Base-by-base conservation (phyloP, 2,888 invertebrate genomes). In the Reticulitermes lucifugus region DNA sequence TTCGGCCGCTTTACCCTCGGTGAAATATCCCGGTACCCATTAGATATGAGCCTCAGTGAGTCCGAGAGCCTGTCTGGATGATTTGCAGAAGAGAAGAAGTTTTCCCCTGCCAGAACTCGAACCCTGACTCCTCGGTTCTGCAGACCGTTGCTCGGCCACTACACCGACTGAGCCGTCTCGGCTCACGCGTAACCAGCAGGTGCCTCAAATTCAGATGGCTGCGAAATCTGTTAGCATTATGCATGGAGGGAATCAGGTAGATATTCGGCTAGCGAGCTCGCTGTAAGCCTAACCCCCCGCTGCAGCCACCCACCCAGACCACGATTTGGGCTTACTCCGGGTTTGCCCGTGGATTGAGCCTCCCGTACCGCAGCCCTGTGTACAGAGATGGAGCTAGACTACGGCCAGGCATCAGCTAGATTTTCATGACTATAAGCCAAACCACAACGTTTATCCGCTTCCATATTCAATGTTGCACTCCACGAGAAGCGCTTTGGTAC, bases 401-500 rank as follows among this genome's bases (percentile, higher is more conserved):
- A 9, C 1, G 14, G 18, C 5, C 55, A 70, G 70, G 29, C 18
- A 29, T 6, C 25, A 73, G 73, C 29, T 41, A 73, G 73, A 41
- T 41, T 35, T 73, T 21, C 41, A 73, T 73, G 41, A 21, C 73
- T 73, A 14, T 73, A 41, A 73, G 73, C 73, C 41, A 41, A 73
- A 73, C 73, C 73, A 21, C 73, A 73, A 29, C 73, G 35, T 35
- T 73, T 35, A 73, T 73, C 73, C 73, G 73, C 41, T 41, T 41
- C 73, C 73, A 73, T 73, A 65, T 65, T 65, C 65, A 65, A 6
- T 65, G 65, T n/a, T n/a, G 65, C 18, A 55, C 18, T 55, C 55
- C 18, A 55, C 55, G 55, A 18, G 10, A 12, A 65, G 65, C n/a
- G 65, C 25, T n/a, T 65, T 25, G 9, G n/a, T n/a, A n/a, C 2